Evolutionary conservation across 30 jellyfish, hydroid and myxozoan species (phyloP).

Genomic region (Aurelia aurita complex sp. Pacific): DNA sequence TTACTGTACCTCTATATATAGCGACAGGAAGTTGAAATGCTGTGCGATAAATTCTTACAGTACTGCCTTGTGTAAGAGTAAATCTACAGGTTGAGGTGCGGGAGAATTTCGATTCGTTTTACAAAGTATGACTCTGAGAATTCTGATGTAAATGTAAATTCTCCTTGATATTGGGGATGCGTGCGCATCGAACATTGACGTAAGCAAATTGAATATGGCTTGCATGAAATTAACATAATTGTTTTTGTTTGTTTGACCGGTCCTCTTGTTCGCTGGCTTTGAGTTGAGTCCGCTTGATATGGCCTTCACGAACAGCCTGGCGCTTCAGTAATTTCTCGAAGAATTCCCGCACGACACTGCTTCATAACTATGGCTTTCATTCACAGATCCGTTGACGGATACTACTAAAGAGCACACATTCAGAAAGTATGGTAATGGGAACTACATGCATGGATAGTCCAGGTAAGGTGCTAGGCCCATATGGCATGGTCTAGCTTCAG

Average conservation of each 20-base stretch:
- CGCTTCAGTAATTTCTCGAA: not conserved
- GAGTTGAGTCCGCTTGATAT: too few relatives aligned
- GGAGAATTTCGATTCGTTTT: constrained; percentile 5
- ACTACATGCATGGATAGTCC: constrained; percentile 83
- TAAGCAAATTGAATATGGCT: not conserved
- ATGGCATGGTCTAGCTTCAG: too few relatives aligned
- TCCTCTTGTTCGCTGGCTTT: constrained; percentile 5
- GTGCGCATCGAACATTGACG: constrained; percentile 52
- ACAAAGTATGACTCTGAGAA: not conserved
- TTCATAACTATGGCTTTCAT: too few relatives aligned
- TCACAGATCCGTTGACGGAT: not conserved
- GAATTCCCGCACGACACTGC: not conserved
- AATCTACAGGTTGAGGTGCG: constrained; percentile 38
- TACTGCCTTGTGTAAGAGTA: constrained; percentile 54
- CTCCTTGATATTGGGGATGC: constrained; percentile 5
- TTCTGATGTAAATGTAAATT: constrained; percentile 16
- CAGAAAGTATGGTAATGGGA: constrained; percentile 94
- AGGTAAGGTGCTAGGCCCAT: constrained; percentile 49
- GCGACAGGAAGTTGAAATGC: not conserved
- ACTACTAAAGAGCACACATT: not conserved
- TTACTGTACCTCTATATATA: not conserved
- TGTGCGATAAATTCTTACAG: not conserved
- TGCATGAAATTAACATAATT: constrained; percentile 54
- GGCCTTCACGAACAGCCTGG: too few relatives aligned
- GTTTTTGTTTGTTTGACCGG: not conserved